Evolutionary conservation across 2,113 vertebrate species (phyloP).

Genomic region (Chaetops frenatus): DNA sequence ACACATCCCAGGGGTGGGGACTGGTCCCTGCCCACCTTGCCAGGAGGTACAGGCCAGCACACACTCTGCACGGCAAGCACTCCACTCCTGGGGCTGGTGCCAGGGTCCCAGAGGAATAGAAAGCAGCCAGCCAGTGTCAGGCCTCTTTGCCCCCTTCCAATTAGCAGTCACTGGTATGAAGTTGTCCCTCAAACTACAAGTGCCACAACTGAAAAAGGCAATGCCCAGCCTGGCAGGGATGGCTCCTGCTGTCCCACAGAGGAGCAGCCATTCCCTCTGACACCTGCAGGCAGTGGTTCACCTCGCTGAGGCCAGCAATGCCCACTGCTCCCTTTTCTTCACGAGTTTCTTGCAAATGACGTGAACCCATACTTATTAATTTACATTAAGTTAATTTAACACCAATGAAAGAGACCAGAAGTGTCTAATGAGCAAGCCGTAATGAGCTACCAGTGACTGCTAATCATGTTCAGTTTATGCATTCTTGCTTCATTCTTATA

Average conservation of each 20-base stretch:
- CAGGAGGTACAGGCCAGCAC: not conserved
- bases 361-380: slow-evolving; percentile 67
- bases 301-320: not conserved
- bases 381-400: slow-evolving; percentile 76
- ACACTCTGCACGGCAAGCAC: not conserved
- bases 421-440: slow-evolving; percentile 73
- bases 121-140: not conserved
- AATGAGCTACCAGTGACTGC: slow-evolving; percentile 65
- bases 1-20: not conserved
- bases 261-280: not conserved
- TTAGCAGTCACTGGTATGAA: not conserved
- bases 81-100: too few species aligned
- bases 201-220: not conserved
- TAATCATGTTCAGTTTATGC: slow-evolving; percentile 69
- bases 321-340: slow-evolving; percentile 47
- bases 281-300: not conserved
- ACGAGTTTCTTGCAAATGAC: slow-evolving; percentile 59
- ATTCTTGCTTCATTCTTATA: slow-evolving; percentile 64
- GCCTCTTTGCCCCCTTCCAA: not conserved
- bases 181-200: not conserved
- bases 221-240: not conserved
- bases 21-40: not conserved
- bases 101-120: not conserved
- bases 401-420: slow-evolving; percentile 73
- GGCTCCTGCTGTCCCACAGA: not conserved